Conservation (phyloP, 2,888 invertebrate species). For the Achlya flavicornis region DNA sequence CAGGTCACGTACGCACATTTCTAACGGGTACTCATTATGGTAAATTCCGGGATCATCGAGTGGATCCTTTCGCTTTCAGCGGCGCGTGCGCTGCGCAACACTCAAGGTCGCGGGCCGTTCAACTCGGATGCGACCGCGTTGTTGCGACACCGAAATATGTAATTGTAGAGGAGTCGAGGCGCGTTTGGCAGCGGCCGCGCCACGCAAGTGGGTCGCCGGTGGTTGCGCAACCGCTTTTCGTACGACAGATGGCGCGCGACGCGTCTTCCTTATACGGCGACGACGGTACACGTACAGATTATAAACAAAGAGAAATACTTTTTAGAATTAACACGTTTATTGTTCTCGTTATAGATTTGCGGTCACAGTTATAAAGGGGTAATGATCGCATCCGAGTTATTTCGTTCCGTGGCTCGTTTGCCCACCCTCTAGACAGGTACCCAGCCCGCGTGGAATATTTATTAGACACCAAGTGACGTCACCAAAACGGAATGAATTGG, state of each 20-base stretch:
- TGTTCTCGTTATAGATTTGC: slow-evolving; percentile 36
- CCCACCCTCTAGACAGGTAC: neutral
- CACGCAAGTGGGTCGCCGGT: slow-evolving; percentile 74
- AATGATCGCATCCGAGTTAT: slow-evolving; percentile 44
- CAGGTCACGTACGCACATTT: slow-evolving; percentile 69
- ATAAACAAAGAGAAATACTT: slow-evolving; percentile 44
- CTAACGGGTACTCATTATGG: slow-evolving; percentile 42
- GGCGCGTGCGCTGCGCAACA: slow-evolving; percentile 73
- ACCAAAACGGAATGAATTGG: slow-evolving; percentile 21
- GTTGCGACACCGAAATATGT: slow-evolving; percentile 83
- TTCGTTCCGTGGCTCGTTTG: slow-evolving; percentile 23
- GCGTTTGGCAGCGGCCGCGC: slow-evolving; percentile 79
- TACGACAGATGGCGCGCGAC: slow-evolving; percentile 74
- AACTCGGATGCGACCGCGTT: slow-evolving; percentile 81
- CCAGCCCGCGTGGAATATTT: neutral
- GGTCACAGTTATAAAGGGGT: slow-evolving; percentile 36
- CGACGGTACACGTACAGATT: slow-evolving; percentile 16
- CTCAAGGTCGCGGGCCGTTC: slow-evolving; percentile 83
- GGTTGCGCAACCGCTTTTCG: slow-evolving; percentile 72
- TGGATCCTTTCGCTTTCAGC: slow-evolving; percentile 79
- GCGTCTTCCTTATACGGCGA: slow-evolving; percentile 72
- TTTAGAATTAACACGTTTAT: slow-evolving; percentile 31
- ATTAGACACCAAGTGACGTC: slow-evolving; percentile 21
- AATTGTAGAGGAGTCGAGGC: slow-evolving; percentile 81
- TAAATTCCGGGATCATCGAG: slow-evolving; percentile 60